Evolutionary conservation across 2,888 invertebrate species (phyloP).

Genomic region (Hermodice carunculata): DNA sequence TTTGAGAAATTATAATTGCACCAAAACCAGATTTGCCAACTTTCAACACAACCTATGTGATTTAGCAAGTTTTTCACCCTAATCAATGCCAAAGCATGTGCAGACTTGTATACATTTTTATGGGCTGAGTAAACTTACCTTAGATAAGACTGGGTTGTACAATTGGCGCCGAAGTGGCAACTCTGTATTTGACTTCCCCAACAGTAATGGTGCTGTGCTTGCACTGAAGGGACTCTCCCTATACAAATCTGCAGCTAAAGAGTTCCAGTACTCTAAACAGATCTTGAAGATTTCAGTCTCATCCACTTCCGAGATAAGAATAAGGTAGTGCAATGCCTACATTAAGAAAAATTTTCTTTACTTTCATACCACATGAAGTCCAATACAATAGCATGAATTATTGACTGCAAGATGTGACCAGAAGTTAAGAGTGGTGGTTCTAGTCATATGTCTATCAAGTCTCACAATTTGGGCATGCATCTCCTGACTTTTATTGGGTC

Average conservation of each 20-base stretch:
- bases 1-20: no score
- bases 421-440: no score
- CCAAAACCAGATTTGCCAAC: neutral
- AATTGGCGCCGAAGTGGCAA: conserved; percentile 66
- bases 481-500: no score
- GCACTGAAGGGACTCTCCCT: conserved; percentile 83
- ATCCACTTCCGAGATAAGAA: conserved; percentile 89
- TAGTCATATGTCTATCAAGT: no score
- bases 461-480: no score
- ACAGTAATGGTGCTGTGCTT: conserved; percentile 67
- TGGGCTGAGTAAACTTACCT: conserved; percentile 56
- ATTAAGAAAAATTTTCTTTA: no score
- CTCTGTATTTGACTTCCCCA: conserved; percentile 60
- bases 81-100: neutral
- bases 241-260: conserved; percentile 91
- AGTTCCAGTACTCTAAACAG: conserved; percentile 99
- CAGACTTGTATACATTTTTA: neutral
- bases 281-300: conserved; percentile 99
- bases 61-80: neutral
- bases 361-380: no score
- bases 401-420: no score
- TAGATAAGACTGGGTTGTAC: conserved; percentile 70
- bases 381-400: neutral
- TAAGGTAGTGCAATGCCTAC: conserved; percentile 69
- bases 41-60: neutral